Evolutionary conservation across 2,888 invertebrate genomes (phyloP).

Genomic region (Malachius bipustulatus): DNA sequence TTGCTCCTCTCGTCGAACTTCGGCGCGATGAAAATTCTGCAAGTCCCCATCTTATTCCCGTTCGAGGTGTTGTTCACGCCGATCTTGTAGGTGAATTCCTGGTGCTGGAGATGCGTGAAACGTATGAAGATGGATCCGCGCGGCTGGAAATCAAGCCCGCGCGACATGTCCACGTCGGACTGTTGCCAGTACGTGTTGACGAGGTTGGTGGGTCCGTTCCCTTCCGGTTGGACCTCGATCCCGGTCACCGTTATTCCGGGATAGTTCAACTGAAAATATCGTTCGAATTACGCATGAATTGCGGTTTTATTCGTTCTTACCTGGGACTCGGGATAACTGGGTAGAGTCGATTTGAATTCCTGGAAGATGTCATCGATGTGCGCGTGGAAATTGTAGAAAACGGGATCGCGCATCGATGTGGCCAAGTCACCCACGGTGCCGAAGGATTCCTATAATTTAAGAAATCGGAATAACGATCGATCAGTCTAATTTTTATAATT

Average conservation of each 20-base stretch:
- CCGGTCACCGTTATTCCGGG: conserved; percentile 50
- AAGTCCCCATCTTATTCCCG: conserved; percentile 43
- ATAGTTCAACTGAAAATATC: conserved; percentile 44
- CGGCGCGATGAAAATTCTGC: conserved; percentile 59
- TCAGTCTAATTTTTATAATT: conserved; percentile 20
- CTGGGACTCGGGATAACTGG: conserved; percentile 47
- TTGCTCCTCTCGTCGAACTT: conserved; percentile 50
- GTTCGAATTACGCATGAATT: not conserved
- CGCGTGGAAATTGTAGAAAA: conserved; percentile 78
- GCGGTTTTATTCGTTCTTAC: conserved; percentile 32
- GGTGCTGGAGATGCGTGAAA: conserved; percentile 67
- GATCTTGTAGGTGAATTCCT: conserved; percentile 50
- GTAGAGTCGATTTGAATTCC: conserved; percentile 56
- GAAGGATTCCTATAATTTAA: conserved; percentile 69
- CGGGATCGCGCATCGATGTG: conserved; percentile 77
- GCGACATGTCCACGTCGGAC: conserved; percentile 61
- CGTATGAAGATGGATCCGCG: conserved; percentile 60
- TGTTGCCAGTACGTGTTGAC: conserved; percentile 68
- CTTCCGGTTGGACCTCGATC: conserved; percentile 42
- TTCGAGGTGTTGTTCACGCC: conserved; percentile 34
- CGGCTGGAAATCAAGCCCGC: conserved; percentile 74
- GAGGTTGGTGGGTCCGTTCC: conserved; percentile 39
- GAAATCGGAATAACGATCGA: conserved; percentile 3
- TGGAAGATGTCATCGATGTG: conserved; percentile 68
- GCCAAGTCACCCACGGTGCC: conserved; percentile 75